phyloP scores from a whole-genome alignment of 2,797 vertebrate genomes.

The Leptodactylus fallax region DNA sequence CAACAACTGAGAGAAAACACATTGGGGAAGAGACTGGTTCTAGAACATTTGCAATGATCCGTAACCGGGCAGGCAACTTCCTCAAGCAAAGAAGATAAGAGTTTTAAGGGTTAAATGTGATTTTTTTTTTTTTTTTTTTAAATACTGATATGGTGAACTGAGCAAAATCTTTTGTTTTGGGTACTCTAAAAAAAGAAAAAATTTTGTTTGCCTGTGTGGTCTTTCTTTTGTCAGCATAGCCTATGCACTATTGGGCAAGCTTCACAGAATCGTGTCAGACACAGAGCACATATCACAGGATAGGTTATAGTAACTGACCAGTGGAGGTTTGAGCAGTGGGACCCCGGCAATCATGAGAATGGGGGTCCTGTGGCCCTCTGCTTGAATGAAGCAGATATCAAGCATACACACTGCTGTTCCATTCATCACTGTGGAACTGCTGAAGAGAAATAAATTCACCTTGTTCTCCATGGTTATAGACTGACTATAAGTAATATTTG shows the following conservation, averaged over 20 bases:
- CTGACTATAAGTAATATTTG: too few species aligned
- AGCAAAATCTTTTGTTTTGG: background rate
- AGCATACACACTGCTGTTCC: too few species aligned
- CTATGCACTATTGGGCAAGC: background rate
- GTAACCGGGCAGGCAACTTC: background rate
- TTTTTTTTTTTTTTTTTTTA: background rate
- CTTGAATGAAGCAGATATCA: too few species aligned
- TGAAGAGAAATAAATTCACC: too few species aligned
- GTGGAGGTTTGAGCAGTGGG: too few species aligned
- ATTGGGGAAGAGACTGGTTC: slow-evolving; percentile 36
- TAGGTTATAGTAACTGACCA: too few species aligned
- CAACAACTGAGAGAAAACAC: slow-evolving; percentile 63
- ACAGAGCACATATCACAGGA: background rate
- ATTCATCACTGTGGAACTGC: too few species aligned
- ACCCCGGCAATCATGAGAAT: too few species aligned
- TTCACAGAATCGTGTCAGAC: background rate
- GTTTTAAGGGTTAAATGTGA: background rate
- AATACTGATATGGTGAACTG: too few species aligned
- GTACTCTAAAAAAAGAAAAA: background rate
- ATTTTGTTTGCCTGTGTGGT: background rate
- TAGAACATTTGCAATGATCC: background rate
- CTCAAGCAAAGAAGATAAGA: background rate
- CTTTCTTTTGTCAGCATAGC: background rate
- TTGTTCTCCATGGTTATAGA: too few species aligned
- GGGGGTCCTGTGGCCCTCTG: too few species aligned